Base-by-base conservation (phyloP, 2,888 invertebrate species). In the Chelonus formosanus region DNA sequence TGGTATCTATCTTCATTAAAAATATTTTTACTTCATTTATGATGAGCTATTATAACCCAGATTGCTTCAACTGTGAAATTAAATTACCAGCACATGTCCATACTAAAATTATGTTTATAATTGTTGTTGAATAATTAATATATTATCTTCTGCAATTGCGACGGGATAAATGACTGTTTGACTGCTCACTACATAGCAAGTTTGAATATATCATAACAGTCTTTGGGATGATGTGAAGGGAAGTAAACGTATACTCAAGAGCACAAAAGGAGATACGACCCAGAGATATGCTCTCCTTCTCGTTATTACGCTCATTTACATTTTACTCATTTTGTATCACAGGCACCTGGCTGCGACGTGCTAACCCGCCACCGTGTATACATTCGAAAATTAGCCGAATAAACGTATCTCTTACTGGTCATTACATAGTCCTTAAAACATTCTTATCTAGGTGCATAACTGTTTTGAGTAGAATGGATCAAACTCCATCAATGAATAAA, bases 271-370 rank as follows among this genome's bases (percentile, higher is more conserved):
- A 78, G 75, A 79, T 77, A 75, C 73, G 70, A 66, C 68, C 71
- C 70, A 67, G 73, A 75, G 76, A 75, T 76, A 76, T 75, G 75
- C 72, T 77, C 71, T 72, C 75, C 76, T 75, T 73, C 77, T 78
- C 76, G 74, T 79, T 75, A 77, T 77, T 77, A 74, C 75, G 72
- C 70, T 76, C 73, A 79, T 79, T 79, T 78, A 75, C 79, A 71
- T 71, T 73, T 70, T 78, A 77, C 75, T 75, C 78, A 76, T 78
- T 79, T 78, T 71, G 71, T 73, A 63, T 56, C 31, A 36, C 47
- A n/a, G 62, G 62, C 67, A 67, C 67, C 67, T 67, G 67, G 67
- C 43, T 34, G 58, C 57, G 52, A 40, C 45, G 32, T 34, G 34
- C 73, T 74, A 68, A 72, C 65, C 54, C 55, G 53, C 54, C 55